These are phyloP conservation scores for Lissonota sp. DNA, from an alignment of 2,888 invertebrate species.

Conservation along the genomic window DNA sequence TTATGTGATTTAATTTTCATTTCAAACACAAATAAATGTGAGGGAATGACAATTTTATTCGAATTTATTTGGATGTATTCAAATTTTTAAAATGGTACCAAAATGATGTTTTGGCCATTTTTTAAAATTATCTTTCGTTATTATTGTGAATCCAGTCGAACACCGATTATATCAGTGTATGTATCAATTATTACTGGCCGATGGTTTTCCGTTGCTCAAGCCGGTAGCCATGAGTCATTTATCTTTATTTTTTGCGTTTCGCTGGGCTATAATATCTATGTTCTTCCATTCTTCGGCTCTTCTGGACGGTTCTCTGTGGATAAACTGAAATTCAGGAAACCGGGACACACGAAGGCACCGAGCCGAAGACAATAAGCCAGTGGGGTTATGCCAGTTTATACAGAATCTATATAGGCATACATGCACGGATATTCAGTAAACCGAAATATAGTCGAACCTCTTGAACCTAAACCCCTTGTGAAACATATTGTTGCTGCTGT, in stretches of 20 bases:
- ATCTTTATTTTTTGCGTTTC: neutral
- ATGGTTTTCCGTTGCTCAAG: neutral
- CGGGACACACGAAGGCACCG: constrained; percentile 56
- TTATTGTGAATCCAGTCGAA: neutral
- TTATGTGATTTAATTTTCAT: no score
- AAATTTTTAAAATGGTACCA: no score
- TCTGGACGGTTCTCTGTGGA: constrained; percentile 44
- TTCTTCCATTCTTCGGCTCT: constrained; percentile 33
- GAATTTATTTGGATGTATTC: no score
- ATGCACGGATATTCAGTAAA: neutral
- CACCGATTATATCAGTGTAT: constrained; percentile 4
- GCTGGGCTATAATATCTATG: neutral
- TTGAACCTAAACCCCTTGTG: no score
- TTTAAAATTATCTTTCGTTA: no score
- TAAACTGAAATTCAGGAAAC: constrained; percentile 69
- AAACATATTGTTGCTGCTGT: no score
- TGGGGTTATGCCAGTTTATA: constrained; percentile 49
- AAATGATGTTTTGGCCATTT: no score
- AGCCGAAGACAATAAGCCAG: constrained; percentile 75
- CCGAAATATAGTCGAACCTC: neutral
- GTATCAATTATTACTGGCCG: neutral
- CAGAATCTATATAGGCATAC: constrained; percentile 24
- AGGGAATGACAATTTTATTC: no score
- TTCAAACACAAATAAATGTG: no score
- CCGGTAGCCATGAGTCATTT: neutral